A percentile compares a stretch with the other conserved stretches of the same genome.
phyloP scores from a whole-genome alignment of 1,140 invertebrate genomes.

The Euwallacea similis region DNA sequence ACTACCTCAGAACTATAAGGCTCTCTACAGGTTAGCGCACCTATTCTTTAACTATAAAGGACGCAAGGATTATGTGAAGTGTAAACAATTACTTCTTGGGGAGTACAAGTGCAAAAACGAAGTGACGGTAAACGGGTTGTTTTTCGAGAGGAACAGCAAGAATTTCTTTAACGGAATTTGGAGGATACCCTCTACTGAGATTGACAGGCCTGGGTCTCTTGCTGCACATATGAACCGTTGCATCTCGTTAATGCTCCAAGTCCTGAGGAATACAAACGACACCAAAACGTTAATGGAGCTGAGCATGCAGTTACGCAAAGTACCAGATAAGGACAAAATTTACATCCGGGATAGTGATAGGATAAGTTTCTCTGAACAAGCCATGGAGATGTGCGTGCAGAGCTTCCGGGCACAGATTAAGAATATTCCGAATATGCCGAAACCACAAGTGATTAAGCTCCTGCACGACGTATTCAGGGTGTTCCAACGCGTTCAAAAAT shows the following conservation, averaged over 20 bases:
- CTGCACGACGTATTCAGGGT: constrained; percentile 65
- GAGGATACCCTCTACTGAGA: constrained; percentile 86
- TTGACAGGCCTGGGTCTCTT: constrained; percentile 90
- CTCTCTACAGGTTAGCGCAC: constrained; percentile 82
- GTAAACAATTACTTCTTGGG: constrained; percentile 71
- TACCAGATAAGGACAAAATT: constrained; percentile 82
- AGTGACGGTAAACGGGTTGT: constrained; percentile 76
- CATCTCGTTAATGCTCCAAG: constrained; percentile 77
- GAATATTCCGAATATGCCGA: constrained; percentile 44
- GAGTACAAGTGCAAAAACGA: constrained; percentile 65
- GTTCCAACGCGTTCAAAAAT: constrained; percentile 64
- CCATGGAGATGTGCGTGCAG: constrained; percentile 69
- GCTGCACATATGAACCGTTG: constrained; percentile 87
- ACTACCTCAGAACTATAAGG: constrained; percentile 92
- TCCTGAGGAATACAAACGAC: constrained; percentile 78
- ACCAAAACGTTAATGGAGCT: constrained; percentile 79
- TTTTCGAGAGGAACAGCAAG: constrained; percentile 77
- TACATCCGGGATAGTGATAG: constrained; percentile 81
- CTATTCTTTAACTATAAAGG: constrained; percentile 77
- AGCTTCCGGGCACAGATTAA: constrained; percentile 58
- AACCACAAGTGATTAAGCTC: constrained; percentile 48
- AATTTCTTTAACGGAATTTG: constrained; percentile 95
- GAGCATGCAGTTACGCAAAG: constrained; percentile 74
- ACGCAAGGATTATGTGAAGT: constrained; percentile 68
- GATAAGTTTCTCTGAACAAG: constrained; percentile 73